Base-by-base conservation (phyloP, 1,140 invertebrate species). In the Hydropsyche tenuis region DNA sequence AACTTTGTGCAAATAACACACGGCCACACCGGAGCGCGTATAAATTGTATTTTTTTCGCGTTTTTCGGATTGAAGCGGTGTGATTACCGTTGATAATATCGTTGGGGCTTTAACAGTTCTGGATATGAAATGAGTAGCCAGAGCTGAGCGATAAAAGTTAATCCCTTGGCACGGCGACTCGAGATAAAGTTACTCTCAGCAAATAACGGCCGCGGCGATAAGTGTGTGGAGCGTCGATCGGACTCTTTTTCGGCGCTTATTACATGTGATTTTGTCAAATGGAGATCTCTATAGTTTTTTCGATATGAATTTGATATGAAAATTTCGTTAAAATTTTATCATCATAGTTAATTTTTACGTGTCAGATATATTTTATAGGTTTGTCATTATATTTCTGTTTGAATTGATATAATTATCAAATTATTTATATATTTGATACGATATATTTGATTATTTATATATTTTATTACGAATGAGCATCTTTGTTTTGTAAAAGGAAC, bases 81-180 rank as follows among this genome's bases (percentile, higher is more conserved):
- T 46, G 63, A 65, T 65, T 65, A 65, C 63, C 63, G n/a, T 25
- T 60, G 63, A 65, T 65, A 65, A 65, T 43, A 65, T 18, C 20
- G 42, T 42, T 3, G 5, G 46, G 46, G 45, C 45, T 64, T 60
- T 60, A 60, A 9, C 22, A 18, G 37, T 6, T 69, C n/a, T n/a
- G 46, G 43, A 51, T 69, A 69, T 43, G 65, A 69, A 69, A 69
- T 69, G 65, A 69, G 65, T 51, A 51, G 65, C 63, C 16, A 51
- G 43, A 42, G 43, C 43, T 62, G 23, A 37, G 65, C 65, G 46
- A 69, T 69, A 69, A 69, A 18, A 69, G 37, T 30, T 42, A 30
- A 42, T 48, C 23, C 37, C 46, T 30, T 48, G 22, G 46, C 42
- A 65, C 63, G 30, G 27, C 30, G 63, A 65, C 42, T 16, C 37